Base-by-base conservation (phyloP, 2,113 vertebrate species). In the Phyllostomus hastatus region DNA sequence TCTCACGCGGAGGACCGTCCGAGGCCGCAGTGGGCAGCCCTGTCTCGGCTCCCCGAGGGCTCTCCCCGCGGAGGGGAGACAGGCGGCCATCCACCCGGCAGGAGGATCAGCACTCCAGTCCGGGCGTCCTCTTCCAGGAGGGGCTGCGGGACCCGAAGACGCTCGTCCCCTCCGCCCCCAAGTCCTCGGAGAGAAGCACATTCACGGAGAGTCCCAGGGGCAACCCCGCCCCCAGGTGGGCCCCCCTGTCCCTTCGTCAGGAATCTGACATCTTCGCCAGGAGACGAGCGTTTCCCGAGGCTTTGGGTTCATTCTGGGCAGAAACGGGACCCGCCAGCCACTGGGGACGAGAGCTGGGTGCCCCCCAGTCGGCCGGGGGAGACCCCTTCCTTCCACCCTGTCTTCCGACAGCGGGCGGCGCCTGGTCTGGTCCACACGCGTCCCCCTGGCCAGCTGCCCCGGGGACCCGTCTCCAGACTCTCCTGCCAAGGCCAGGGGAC, bases 341-440 rank as follows among this genome's bases (percentile, higher is more conserved):
- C 9, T 19, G 10, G 10, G 6, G 43, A 5, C 4, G 16, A 4
- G 12, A n/a, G 10, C 43, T 0, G 3, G 7, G 3, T 3, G 35
- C 69, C 46, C 38, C 52, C 59, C 31, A 0, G 43, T 26, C 0
- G 28, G 57, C 8, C 38, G 16, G 11, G 17, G 9, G 16, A 78
- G 50, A 2, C 22, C 28, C 16, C 19, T 76, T n/a, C 59, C 16
- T 11, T 28, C 57, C 22, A 1, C 33, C 57, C 2, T 0, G 20
- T 54, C 33, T 33, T 50, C 0, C 7, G 1, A 0, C 24, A 1
- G 1, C 0, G 0, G 24, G 5, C 1, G 0, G 10, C 0, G 3
- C 33, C 43, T 48, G 33, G 17, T 72, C 9, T 5, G 12, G 43
- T 15, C 20, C 24, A 2, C 7, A 1, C 46, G 28, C 20, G 1